A percentile compares a stretch with the other conserved stretches of the same genome.
phyloP scores from a whole-genome alignment of 2,888 invertebrate genomes.

The Drosophila lacicola region DNA sequence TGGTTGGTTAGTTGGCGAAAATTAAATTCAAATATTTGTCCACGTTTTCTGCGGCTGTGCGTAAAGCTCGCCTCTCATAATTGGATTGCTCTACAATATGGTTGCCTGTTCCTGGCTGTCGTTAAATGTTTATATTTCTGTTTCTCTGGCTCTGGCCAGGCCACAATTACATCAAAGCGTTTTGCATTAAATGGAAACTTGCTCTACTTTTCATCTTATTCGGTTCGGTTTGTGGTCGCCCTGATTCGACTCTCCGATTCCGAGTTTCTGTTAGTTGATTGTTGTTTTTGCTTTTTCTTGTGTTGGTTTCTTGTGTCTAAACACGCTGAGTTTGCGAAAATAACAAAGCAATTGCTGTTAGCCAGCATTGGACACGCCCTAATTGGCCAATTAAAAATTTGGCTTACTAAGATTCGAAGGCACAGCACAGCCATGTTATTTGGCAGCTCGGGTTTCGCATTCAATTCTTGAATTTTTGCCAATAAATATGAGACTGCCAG shows the following conservation, averaged over 20 bases:
- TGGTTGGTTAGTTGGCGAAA: slow-evolving; percentile 63
- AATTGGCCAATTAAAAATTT: slow-evolving; percentile 75
- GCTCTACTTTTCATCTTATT: slow-evolving; percentile 53
- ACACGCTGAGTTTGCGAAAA: slow-evolving; percentile 65
- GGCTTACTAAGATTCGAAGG: slow-evolving; percentile 34
- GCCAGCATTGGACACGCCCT: slow-evolving; percentile 39
- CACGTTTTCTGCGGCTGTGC: slow-evolving; percentile 66
- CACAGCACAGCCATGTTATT: slow-evolving; percentile 22
- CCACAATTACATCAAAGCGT: slow-evolving; percentile 80
- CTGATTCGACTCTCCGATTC: slow-evolving; percentile 29
- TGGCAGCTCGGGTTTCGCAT: slow-evolving; percentile 21
- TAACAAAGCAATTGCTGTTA: slow-evolving; percentile 60
- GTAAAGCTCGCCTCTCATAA: slow-evolving; percentile 61
- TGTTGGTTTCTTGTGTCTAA: slow-evolving; percentile 57
- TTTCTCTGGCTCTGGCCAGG: slow-evolving; percentile 37
- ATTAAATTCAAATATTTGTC: slow-evolving; percentile 79
- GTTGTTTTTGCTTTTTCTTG: slow-evolving; percentile 8
- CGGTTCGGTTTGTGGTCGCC: slow-evolving; percentile 46
- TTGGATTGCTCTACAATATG: slow-evolving; percentile 57
- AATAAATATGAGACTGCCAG: slow-evolving; percentile 34
- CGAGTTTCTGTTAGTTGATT: slow-evolving; percentile 11
- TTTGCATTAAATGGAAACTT: slow-evolving; percentile 68
- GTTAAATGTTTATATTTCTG: slow-evolving; percentile 23
- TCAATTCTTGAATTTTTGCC: slow-evolving; percentile 35
- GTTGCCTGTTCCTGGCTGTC: slow-evolving; percentile 24